Evolutionary conservation across 1,140 invertebrate genomes (phyloP).

Genomic region (Bathynomus jamesi): DNA sequence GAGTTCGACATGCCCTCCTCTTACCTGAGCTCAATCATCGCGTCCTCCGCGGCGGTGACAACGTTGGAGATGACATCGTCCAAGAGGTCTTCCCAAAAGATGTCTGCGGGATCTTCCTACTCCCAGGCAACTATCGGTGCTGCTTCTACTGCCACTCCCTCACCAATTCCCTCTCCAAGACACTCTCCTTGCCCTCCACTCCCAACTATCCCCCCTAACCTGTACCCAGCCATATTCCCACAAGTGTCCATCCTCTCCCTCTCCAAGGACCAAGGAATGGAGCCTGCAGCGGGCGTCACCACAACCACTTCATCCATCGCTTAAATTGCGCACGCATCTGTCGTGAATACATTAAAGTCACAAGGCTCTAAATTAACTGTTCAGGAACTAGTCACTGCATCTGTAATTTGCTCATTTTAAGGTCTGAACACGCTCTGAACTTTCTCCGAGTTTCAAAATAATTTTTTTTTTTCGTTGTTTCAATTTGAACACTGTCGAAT

Average conservation of each 20-base stretch:
- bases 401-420: no score
- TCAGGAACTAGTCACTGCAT: no score
- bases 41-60: neutral
- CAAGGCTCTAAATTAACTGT: no score
- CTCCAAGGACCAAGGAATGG: conserved; percentile 15
- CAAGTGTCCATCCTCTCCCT: conserved; percentile 26
- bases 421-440: no score
- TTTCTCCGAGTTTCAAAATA: no score
- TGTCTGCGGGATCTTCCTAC: neutral
- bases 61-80: neutral
- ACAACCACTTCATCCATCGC: neutral
- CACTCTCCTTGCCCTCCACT: conserved; percentile 25
- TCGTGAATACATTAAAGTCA: no score
- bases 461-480: no score
- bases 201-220: conserved; percentile 34
- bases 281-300: neutral
- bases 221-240: conserved; percentile 29
- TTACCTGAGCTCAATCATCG: neutral
- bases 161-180: conserved; percentile 4
- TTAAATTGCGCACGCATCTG: neutral
- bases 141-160: neutral
- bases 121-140: neutral
- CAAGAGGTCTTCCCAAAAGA: conserved; percentile 2
- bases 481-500: no score
- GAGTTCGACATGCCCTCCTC: neutral